Evolutionary conservation across 2,797 vertebrate genomes (phyloP), one percentile per base, ranked within the genome.

Genomic region (Sebastes elongatus): DNA sequence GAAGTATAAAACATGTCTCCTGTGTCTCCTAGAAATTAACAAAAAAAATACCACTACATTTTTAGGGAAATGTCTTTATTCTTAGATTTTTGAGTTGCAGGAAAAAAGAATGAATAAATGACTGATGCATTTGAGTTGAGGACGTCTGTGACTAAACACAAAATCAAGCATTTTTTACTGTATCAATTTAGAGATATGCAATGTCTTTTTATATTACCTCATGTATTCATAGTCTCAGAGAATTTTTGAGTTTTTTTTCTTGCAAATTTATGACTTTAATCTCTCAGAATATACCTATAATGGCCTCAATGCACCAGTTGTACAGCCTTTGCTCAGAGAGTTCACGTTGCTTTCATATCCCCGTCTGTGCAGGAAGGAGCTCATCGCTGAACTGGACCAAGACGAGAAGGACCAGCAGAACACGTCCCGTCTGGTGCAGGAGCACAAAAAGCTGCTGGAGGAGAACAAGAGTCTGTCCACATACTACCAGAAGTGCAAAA

Each of bases 401-500:
- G 99, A 99, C 84, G 99, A 99, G 96, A 99, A 99, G 95, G 98
- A 99, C 96, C 99, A 99, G 96, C 99, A 99, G 95, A 99, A 99
- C 90, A 98, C 99, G 69, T 99, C 98, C 78, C 98, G 99, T 82
- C 96, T 99, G 92, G 98, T 99, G 89, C 98, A 99, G 93, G 99
- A 99, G 95, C 98, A 99, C 96, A 99, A 99, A 93, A 99, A 99
- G 95, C 97, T 99, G 83, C 96, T 99, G 93, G 99, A 99, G 93
- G 98, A 99, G 96, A 99, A 99, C 93, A 98, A 99, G 96, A 99
- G 98, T 92, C 97, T 99, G 92, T 99, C 98, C 89, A 99, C 98
- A 1, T 99, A 99, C 93, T 99, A 97, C 95, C 98, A 99, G 94
- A 97, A 99, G 93, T 99, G 99, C 96, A 99, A 99, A 95, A 99